Evolutionary conservation across 2,888 invertebrate genomes (phyloP).

Genomic region (Siphlonurus alternatus): DNA sequence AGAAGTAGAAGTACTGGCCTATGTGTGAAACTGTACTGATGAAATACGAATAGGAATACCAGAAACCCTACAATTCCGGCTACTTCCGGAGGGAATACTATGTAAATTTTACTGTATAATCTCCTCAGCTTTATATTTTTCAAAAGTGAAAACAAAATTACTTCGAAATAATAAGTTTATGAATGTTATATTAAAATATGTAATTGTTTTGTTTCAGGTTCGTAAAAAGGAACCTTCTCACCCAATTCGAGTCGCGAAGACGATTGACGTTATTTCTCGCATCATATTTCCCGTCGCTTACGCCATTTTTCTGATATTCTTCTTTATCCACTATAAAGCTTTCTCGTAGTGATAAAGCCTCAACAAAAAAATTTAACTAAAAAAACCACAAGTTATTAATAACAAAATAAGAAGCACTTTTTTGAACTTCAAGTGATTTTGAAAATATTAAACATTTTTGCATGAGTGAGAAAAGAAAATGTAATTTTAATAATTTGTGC

Average conservation of each 20-base stretch:
- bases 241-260: conserved; percentile 84
- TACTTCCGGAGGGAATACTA: too few species aligned
- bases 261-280: conserved; percentile 85
- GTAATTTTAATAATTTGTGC: too few species aligned
- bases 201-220: conserved; percentile 44
- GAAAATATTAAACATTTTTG: background rate
- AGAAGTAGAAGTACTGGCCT: too few species aligned
- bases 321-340: conserved; percentile 88
- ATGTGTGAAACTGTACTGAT: too few species aligned
- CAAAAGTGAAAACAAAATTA: background rate
- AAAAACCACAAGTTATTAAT: background rate
- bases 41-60: too few species aligned
- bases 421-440: too few species aligned
- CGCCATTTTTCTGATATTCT: conserved; percentile 84
- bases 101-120: too few species aligned
- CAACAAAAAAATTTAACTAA: background rate
- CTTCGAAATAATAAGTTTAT: background rate
- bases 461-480: too few species aligned
- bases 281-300: conserved; percentile 88
- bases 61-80: too few species aligned
- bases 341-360: conserved; percentile 42
- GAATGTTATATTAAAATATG: too few species aligned
- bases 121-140: too few species aligned
- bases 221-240: conserved; percentile 84
- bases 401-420: background rate